phyloP scores from a whole-genome alignment of 2,113 vertebrate genomes.

The Oriolus oriolus region DNA sequence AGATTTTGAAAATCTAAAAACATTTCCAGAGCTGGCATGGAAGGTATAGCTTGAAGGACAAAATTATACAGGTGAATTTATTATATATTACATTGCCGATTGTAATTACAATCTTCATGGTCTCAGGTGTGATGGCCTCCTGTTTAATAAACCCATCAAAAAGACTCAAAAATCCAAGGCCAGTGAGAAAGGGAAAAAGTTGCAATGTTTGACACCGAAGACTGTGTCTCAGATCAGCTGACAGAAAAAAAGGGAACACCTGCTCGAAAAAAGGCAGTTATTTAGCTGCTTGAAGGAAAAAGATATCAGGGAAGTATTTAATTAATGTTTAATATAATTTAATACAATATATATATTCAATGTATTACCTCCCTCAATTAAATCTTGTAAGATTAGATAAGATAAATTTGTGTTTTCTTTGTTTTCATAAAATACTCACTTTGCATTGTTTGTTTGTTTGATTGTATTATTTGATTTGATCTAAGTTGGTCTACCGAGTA shows the following conservation, averaged over 20 bases:
- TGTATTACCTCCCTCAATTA: neutral
- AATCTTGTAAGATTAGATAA: neutral
- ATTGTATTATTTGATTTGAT: neutral
- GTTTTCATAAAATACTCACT: neutral
- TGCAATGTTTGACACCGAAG: accelerated
- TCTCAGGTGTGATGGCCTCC: neutral
- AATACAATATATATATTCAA: neutral
- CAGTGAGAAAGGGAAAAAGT: neutral
- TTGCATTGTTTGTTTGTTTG: neutral
- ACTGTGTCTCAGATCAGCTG: neutral
- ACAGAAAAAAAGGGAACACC: neutral
- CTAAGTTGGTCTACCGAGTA: neutral
- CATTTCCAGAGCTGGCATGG: neutral
- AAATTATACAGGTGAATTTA: neutral
- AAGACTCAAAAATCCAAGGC: neutral
- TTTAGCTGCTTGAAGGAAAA: neutral
- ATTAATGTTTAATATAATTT: neutral
- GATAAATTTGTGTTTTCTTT: neutral
- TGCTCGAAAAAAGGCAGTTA: neutral
- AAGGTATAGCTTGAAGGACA: neutral
- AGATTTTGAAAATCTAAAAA: neutral
- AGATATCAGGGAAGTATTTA: neutral
- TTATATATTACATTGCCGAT: neutral
- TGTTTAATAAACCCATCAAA: neutral
- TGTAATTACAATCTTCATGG: neutral